Base-by-base conservation (phyloP, 2,113 vertebrate species). In the Gnathonemus echidnorhynchus region DNA sequence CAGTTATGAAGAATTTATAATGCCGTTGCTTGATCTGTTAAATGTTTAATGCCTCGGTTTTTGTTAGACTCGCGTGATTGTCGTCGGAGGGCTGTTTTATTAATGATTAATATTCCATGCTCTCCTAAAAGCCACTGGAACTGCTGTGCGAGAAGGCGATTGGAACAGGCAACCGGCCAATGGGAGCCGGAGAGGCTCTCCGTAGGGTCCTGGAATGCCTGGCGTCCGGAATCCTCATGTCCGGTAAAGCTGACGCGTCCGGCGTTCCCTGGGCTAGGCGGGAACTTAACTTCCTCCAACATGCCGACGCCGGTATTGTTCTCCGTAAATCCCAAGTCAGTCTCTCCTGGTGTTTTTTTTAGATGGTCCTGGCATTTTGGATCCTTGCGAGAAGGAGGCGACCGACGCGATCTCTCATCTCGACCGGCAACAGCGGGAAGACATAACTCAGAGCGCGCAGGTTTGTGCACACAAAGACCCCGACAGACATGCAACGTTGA, bases 371-470 rank as follows among this genome's bases (percentile, higher is more conserved):
- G 98, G 98, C 92, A 97, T 99, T 95, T 98, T 97, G 95, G 98
- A 99, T 95, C 98, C 98, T 89, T 99, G 98, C 95, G 98, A 99
- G 96, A 99, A 99, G 95, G 98, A 99, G 92, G 93, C 97, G 92
- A 98, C 97, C 88, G 98, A 99, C 94, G 98, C 98, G 90, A 97
- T 99, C 91, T 96, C 96, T 93, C 97, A 98, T 95, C 95, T 99
- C 95, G 97, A 97, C 95, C 95, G 94, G 92, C 98, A 99, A 95
- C 98, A 99, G 95, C 97, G 98, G 94, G 98, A 99, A 96, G 98
- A 99, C 95, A 98, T 99, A 93, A 99, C 98, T 93, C 97, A 98
- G 92, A 99, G 98, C 95, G 97, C 98, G 95, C 98, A 99, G 95
- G 98, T 99, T 24, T n/a, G n/a, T 42, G 17, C 24, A 6, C 35